Conservation (phyloP, 2,113 vertebrate species). For the Naja naja region DNA sequence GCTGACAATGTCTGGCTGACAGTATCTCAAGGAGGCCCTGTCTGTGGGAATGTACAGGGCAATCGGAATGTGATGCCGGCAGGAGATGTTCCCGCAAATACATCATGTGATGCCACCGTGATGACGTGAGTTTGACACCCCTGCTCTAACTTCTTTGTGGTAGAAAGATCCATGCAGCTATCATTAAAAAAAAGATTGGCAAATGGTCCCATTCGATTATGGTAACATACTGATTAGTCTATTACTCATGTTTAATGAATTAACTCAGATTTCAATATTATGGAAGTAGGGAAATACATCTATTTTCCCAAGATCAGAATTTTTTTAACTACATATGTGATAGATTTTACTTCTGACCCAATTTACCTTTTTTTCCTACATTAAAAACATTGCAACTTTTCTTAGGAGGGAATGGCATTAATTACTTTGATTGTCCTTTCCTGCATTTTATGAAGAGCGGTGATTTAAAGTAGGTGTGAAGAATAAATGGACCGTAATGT, state of each 20-base stretch:
- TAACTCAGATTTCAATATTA: background rate
- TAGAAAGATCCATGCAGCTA: background rate
- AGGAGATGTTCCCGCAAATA: too few relatives aligned
- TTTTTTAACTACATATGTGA: background rate
- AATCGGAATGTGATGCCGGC: too few relatives aligned
- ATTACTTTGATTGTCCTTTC: background rate
- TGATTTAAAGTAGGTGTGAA: background rate
- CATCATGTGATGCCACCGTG: too few relatives aligned
- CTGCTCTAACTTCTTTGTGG: background rate
- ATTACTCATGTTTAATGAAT: background rate
- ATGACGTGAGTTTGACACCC: too few relatives aligned
- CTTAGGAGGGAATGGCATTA: background rate
- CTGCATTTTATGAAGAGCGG: background rate
- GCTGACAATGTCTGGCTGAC: too few relatives aligned
- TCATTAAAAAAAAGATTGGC: background rate
- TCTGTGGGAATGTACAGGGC: too few relatives aligned
- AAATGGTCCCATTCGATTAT: background rate
- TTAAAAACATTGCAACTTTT: background rate
- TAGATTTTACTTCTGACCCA: background rate
- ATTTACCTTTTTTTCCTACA: background rate
- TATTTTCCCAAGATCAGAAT: background rate
- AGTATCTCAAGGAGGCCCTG: too few relatives aligned
- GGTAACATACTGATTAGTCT: background rate
- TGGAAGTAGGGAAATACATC: background rate
- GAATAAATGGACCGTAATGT: background rate